phyloP scores from a whole-genome alignment of 2,797 vertebrate genomes.

The Lemur catta region DNA sequence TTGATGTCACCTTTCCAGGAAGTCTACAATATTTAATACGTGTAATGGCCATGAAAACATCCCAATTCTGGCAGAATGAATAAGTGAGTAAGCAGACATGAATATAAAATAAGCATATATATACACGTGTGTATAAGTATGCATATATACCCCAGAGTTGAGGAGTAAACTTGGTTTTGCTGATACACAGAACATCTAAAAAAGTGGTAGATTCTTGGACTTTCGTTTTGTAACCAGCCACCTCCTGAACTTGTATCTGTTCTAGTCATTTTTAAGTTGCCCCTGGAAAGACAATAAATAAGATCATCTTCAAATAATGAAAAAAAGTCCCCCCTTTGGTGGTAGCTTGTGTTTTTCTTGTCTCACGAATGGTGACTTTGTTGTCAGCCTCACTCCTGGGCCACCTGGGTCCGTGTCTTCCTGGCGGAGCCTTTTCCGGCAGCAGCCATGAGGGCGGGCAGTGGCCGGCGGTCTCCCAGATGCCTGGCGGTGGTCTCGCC shows the following conservation, averaged over 20 bases:
- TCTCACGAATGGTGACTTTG: fast-evolving
- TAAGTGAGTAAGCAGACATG: too few species aligned
- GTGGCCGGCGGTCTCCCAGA: fast-evolving
- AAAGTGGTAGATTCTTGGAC: fast-evolving
- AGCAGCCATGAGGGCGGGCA: background rate
- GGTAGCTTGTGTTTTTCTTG: background rate
- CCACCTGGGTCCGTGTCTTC: too few species aligned
- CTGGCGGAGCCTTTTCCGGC: fast-evolving
- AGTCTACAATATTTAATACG: background rate
- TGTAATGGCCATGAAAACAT: background rate
- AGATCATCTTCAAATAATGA: background rate
- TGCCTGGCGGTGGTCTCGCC: background rate
- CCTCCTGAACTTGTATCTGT: fast-evolving
- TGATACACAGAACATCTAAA: too few species aligned
- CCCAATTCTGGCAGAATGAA: background rate
- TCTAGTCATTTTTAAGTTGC: background rate
- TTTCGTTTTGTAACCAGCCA: background rate
- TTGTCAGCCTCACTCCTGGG: fast-evolving
- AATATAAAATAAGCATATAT: background rate
- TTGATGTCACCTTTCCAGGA: background rate
- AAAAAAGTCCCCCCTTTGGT: background rate
- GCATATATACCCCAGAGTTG: background rate
- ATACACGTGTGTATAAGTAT: background rate
- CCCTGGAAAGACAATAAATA: background rate
- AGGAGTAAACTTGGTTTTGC: background rate